Conservation (phyloP, 2,797 vertebrate species). For the Erpetoichthys calabaricus region DNA sequence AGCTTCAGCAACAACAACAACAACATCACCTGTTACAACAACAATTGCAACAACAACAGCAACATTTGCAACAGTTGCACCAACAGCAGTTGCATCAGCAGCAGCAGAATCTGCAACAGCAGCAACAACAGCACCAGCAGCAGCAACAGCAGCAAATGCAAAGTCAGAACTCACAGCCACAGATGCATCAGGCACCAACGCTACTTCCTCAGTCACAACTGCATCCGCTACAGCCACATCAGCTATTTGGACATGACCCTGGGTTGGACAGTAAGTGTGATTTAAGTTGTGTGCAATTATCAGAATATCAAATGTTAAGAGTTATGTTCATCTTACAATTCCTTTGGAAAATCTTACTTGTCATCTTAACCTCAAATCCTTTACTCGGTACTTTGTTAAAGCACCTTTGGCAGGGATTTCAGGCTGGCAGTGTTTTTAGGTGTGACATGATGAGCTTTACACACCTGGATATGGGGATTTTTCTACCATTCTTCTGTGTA, state of each 20-base stretch:
- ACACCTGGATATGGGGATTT: no score
- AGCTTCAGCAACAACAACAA: slow-evolving; percentile 50
- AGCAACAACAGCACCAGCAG: slow-evolving; percentile 45
- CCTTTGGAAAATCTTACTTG: no score
- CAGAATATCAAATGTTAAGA: no score
- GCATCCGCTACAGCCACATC: slow-evolving; percentile 47
- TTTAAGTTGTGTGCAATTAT: slow-evolving; percentile 6
- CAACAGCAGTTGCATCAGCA: slow-evolving; percentile 49
- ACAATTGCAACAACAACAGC: slow-evolving; percentile 49
- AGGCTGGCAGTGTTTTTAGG: not conserved
- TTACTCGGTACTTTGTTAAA: no score
- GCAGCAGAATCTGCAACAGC: slow-evolving; percentile 20
- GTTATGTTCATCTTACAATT: no score
- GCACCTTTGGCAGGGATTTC: no score
- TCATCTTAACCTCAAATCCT: no score
- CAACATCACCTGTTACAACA: slow-evolving; percentile 54
- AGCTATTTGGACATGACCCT: slow-evolving; percentile 79
- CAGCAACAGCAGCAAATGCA: slow-evolving; percentile 48
- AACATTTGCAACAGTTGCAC: slow-evolving; percentile 54
- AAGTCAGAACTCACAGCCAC: slow-evolving; percentile 42
- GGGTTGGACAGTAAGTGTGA: slow-evolving; percentile 72
- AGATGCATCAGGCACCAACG: slow-evolving; percentile 42
- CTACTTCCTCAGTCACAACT: slow-evolving; percentile 40
- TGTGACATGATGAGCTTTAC: not conserved
- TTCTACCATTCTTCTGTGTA: not conserved